phyloP scores from a whole-genome alignment of 1,140 invertebrate genomes.

The Platyscapa corneri region DNA sequence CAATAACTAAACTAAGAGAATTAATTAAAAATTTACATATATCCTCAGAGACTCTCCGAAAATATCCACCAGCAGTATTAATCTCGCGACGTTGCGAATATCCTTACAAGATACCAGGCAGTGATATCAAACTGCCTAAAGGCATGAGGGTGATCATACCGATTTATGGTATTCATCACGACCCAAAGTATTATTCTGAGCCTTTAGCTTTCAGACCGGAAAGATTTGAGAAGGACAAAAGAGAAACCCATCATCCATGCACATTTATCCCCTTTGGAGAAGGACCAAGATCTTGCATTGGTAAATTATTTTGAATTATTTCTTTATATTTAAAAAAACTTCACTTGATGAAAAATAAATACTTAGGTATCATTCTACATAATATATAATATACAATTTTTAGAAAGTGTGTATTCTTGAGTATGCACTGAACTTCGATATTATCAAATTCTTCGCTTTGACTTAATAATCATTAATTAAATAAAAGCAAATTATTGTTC shows the following conservation, averaged over 20 bases:
- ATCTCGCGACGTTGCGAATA: constrained; percentile 72
- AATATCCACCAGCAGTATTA: constrained; percentile 74
- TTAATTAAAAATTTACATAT: too few species aligned
- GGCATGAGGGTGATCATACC: constrained; percentile 76
- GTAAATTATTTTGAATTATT: constrained; percentile 65
- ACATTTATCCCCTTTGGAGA: constrained; percentile 86
- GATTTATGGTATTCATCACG: constrained; percentile 80
- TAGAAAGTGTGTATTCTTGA: too few species aligned
- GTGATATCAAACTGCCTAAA: constrained; percentile 63
- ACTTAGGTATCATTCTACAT: too few species aligned
- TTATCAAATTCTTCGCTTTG: too few species aligned
- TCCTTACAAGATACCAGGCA: constrained; percentile 65
- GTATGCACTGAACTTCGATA: too few species aligned
- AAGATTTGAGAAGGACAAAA: constrained; percentile 75
- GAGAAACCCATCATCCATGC: constrained; percentile 71
- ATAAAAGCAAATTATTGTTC: too few species aligned
- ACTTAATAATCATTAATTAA: too few species aligned
- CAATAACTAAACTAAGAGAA: too few species aligned
- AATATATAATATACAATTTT: too few species aligned
- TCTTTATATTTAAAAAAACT: too few species aligned
- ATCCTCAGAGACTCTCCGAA: constrained; percentile 72
- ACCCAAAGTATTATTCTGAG: constrained; percentile 79
- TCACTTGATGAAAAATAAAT: too few species aligned
- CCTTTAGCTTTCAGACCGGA: constrained; percentile 81
- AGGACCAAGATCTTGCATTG: constrained; percentile 85